Conservation (phyloP, 2,888 invertebrate genomes). For the Thecocarcelia acutangulata region DNA sequence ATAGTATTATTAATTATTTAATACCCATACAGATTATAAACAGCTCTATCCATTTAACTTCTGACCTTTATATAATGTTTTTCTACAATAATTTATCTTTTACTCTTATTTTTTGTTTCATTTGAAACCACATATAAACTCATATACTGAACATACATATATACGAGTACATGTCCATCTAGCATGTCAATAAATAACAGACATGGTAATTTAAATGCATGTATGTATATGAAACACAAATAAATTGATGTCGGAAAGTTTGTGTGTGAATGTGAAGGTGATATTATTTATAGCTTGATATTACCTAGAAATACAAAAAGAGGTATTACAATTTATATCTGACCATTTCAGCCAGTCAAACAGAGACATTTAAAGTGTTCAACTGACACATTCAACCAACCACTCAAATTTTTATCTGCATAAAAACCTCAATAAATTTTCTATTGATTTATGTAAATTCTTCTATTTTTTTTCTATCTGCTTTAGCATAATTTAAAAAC, state of each 20-base stretch:
- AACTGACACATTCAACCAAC: conserved; percentile 25
- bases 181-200: not conserved
- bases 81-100: not conserved
- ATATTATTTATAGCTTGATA: conserved; percentile 13
- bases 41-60: not conserved
- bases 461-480: conserved; percentile 19
- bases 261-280: not conserved
- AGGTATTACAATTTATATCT: conserved; percentile 20
- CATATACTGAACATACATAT: too few relatives aligned
- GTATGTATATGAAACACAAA: not conserved
- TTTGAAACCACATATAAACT: too few relatives aligned
- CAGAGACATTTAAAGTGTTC: conserved; percentile 41
- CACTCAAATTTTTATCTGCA: conserved; percentile 38
- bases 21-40: not conserved
- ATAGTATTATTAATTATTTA: too few relatives aligned
- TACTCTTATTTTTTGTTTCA: too few relatives aligned
- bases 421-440: conserved; percentile 60
- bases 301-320: conserved; percentile 27
- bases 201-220: conserved; percentile 11
- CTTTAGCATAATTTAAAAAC: conserved; percentile 36
- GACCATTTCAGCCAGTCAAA: conserved; percentile 29
- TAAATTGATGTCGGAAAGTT: conserved; percentile 9
- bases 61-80: not conserved
- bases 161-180: not conserved
- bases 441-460: conserved; percentile 64